Conservation (phyloP, 2,797 vertebrate genomes). For the Pitangus sulphuratus region DNA sequence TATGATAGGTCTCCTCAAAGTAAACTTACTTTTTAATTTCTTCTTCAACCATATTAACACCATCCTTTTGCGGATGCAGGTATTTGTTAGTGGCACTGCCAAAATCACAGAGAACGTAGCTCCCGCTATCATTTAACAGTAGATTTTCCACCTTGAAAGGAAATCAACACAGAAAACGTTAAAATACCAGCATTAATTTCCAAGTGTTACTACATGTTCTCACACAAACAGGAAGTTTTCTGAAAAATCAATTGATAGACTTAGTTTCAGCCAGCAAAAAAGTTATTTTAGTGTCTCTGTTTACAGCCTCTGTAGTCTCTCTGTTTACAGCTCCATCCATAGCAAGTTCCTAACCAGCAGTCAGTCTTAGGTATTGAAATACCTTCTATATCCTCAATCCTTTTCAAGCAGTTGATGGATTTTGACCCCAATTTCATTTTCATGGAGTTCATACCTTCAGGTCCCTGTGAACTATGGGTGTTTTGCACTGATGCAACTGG, state of each 20-base stretch:
- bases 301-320: not conserved
- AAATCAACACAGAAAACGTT: conserved; percentile 1
- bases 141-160: conserved; percentile 93
- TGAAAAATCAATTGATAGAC: accelerated
- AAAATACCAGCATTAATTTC: not conserved
- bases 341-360: not conserved
- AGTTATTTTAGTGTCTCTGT: not conserved
- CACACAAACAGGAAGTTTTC: not conserved
- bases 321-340: not conserved
- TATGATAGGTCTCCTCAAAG: not conserved
- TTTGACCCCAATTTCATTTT: not conserved
- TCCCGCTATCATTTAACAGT: conserved; percentile 91
- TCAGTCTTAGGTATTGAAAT: not conserved
- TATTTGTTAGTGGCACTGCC: conserved; percentile 95
- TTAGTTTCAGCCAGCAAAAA: not conserved
- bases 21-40: conserved; percentile 94
- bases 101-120: conserved; percentile 97
- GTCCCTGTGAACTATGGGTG: conserved; percentile 94
- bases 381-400: not conserved
- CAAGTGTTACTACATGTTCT: accelerated
- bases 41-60: conserved; percentile 94
- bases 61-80: conserved; percentile 91
- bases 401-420: accelerated
- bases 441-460: conserved; percentile 84
- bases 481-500: conserved; percentile 96